phyloP scores from a whole-genome alignment of 1,140 invertebrate species.

The Pogonognathellus flavescens region DNA sequence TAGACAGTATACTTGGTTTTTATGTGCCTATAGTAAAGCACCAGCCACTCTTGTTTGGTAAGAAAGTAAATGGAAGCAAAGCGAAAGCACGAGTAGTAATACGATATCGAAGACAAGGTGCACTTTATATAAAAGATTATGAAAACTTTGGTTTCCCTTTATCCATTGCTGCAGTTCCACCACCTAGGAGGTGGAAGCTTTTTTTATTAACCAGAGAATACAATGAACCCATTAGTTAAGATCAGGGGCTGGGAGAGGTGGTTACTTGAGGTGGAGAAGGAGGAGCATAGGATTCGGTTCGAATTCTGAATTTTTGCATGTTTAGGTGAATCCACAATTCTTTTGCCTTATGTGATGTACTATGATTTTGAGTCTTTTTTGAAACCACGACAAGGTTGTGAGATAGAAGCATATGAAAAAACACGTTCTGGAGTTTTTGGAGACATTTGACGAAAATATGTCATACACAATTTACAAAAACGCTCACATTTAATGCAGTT shows the following conservation, averaged over 20 bases:
- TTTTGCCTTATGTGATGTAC: background rate
- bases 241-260: too few species aligned
- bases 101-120: background rate
- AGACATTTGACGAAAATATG: background rate
- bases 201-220: too few species aligned
- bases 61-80: background rate
- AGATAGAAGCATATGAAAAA: background rate
- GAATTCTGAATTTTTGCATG: too few species aligned
- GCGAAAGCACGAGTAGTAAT: too few species aligned
- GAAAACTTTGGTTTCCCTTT: background rate
- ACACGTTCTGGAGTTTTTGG: too few species aligned
- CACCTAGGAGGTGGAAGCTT: too few species aligned
- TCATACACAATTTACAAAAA: background rate
- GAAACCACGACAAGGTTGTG: background rate
- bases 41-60: background rate
- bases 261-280: too few species aligned
- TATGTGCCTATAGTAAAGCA: background rate
- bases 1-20: background rate
- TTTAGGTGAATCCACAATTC: background rate
- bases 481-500: background rate
- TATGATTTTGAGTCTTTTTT: conserved; percentile 5
- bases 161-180: background rate
- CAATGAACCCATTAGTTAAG: too few species aligned
- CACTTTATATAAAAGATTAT: background rate
- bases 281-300: too few species aligned